These are phyloP conservation scores for Rosalia funebris DNA, from an alignment of 2,888 invertebrate species.

Conservation along the genomic window DNA sequence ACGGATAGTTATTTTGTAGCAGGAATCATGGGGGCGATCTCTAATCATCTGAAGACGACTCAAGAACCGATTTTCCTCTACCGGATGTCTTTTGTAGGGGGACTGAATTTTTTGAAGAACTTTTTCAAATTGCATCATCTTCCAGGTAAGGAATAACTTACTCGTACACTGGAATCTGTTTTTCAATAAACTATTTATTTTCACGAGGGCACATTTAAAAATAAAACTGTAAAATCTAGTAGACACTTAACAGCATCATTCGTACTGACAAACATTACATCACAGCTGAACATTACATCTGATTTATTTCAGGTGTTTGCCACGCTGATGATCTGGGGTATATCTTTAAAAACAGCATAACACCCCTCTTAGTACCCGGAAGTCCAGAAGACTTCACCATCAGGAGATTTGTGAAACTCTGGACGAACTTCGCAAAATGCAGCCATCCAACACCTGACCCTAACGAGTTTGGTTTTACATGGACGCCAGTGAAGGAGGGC, in stretches of 20 bases:
- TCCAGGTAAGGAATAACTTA: background rate
- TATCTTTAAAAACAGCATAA: constrained; percentile 44
- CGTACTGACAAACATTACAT: background rate
- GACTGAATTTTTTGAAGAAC: background rate
- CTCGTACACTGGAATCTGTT: too few species aligned
- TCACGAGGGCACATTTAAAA: too few species aligned
- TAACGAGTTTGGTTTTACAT: constrained; percentile 44
- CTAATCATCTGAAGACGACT: background rate
- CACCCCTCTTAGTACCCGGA: constrained; percentile 32
- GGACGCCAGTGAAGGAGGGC: constrained; percentile 44
- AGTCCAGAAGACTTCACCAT: constrained; percentile 42
- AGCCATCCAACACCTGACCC: constrained; percentile 48
- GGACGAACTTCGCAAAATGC: constrained; percentile 54
- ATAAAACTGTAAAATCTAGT: too few species aligned
- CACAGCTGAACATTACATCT: too few species aligned
- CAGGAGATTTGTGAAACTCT: constrained; percentile 47
- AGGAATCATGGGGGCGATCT: background rate
- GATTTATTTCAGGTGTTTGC: constrained; percentile 43
- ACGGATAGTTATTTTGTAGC: constrained; percentile 1
- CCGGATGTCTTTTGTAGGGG: constrained; percentile 9
- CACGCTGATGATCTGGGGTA: constrained; percentile 51
- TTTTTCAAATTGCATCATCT: background rate
- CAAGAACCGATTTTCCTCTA: constrained; percentile 18
- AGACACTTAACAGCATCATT: constrained; percentile 29
- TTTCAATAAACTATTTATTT: too few species aligned